Evolutionary conservation across 1,140 invertebrate genomes (phyloP).

Genomic region (Penaeus japonicus): DNA sequence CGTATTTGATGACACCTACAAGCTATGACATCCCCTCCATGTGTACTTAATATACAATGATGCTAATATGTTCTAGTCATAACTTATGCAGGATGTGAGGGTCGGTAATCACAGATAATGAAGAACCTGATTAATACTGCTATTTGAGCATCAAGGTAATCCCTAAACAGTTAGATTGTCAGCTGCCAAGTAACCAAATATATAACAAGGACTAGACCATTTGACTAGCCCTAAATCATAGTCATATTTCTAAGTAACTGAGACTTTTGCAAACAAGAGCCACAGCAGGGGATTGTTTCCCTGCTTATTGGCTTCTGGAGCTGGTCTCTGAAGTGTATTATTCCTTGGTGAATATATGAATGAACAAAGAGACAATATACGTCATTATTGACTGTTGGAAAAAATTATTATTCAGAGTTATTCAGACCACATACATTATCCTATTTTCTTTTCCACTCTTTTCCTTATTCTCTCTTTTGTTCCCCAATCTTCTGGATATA

Average conservation of each 20-base stretch:
- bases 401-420: no score
- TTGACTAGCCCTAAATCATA: conserved; percentile 22
- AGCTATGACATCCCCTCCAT: conserved; percentile 9
- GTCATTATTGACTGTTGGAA: no score
- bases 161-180: background rate
- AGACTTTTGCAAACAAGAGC: background rate
- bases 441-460: no score
- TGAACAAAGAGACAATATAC: no score
- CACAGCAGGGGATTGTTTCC: no score
- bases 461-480: background rate
- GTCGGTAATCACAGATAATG: conserved; percentile 4
- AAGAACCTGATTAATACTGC: background rate
- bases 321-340: no score
- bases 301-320: no score
- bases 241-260: conserved; percentile 27
- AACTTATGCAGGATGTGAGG: conserved; percentile 47
- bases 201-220: background rate
- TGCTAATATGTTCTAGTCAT: conserved; percentile 56
- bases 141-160: background rate
- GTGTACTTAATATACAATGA: conserved; percentile 52
- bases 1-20: conserved; percentile 39
- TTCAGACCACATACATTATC: no score
- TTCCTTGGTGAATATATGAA: no score
- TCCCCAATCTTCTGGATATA: background rate
- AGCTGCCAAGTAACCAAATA: background rate